These are phyloP conservation scores for Cinclus cinclus DNA, from an alignment of 2,113 vertebrate species.

Conservation along the genomic window DNA sequence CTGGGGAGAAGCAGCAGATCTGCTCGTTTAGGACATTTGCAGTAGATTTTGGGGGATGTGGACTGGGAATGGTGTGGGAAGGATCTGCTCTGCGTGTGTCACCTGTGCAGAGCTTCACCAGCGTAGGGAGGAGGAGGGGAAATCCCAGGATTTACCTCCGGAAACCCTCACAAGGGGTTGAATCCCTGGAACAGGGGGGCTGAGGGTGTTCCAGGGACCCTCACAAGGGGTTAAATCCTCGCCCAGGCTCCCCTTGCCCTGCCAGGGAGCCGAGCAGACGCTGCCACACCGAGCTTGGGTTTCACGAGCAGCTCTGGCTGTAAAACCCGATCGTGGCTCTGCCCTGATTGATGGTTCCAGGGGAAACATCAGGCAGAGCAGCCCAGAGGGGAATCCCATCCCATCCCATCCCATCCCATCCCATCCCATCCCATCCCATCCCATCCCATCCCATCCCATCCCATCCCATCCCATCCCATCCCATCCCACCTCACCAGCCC, in stretches of 20 bases:
- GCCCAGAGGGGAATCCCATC: constrained; percentile 4
- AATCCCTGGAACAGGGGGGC: fast-evolving
- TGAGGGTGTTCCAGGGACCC: neutral
- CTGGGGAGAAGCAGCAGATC: fast-evolving
- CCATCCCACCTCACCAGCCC: neutral
- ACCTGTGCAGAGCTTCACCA: neutral
- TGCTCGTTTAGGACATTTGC: fast-evolving
- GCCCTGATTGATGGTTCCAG: constrained; percentile 64
- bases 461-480: neutral
- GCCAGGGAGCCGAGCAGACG: neutral
- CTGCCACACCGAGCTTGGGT: constrained; percentile 42
- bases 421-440: neutral
- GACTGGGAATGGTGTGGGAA: fast-evolving
- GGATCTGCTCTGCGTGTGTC: fast-evolving
- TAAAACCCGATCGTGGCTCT: constrained; percentile 66
- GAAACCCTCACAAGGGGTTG: constrained; percentile 47
- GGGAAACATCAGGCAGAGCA: neutral
- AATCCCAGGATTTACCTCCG: neutral
- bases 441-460: neutral
- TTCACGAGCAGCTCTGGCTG: constrained; percentile 48
- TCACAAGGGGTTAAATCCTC: neutral
- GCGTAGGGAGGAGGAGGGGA: neutral
- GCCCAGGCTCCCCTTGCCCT: neutral
- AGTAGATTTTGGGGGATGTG: neutral
- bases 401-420: neutral